Base-by-base conservation (phyloP, 2,888 invertebrate genomes). In the Prenolepis imparis region DNA sequence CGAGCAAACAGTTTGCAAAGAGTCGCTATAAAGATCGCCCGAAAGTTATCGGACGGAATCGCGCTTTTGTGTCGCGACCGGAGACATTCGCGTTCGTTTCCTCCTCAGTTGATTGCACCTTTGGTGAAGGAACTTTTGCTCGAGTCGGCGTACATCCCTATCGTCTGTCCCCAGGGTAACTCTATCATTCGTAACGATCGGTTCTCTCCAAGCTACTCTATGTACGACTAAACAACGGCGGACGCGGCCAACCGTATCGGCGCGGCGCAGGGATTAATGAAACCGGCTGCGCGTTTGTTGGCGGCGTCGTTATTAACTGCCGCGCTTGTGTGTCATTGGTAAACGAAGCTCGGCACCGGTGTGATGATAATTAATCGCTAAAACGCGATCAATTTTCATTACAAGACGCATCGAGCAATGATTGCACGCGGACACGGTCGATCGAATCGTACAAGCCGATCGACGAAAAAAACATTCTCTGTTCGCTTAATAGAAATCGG, bases 151-250 rank as follows among this genome's bases (percentile, higher is more conserved):
- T 80, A 48, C 74, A 74, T 74, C 28, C 52, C 32, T 63, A 63
- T 52, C 74, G 81, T 63, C 74, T 28, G 41, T 59, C 70, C 83
- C 70, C 63, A 24, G 83, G 83, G 59, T 83, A 77, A 84, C 70
- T 83, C 77, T 83, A 77, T 83, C 83, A 77, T 59, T 64, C 70
- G 68, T 63, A 75, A 84, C 83, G 83, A 83, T 66, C 77, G 75
- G 68, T 66, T 75, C 36, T 36, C 36, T 36, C 57, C 63, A 28
- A 83, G 83, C 70, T 73, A 74, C 28, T 28, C 52, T 55, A 64
- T 48, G 52, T 28, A 52, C 74, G 15, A 24, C 41, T 73, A 73
- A 77, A 73, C 73, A 81, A 73, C 74, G 57, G 57, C 59, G 72
- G 12, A 57, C 36, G 61, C 74, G 39, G 36, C 52, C 70, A 36